Percentiles rank a stretch among this genome's conserved stretches.
phyloP scores from a whole-genome alignment of 2,888 invertebrate species.

The Cataglyphis albicans region DNA sequence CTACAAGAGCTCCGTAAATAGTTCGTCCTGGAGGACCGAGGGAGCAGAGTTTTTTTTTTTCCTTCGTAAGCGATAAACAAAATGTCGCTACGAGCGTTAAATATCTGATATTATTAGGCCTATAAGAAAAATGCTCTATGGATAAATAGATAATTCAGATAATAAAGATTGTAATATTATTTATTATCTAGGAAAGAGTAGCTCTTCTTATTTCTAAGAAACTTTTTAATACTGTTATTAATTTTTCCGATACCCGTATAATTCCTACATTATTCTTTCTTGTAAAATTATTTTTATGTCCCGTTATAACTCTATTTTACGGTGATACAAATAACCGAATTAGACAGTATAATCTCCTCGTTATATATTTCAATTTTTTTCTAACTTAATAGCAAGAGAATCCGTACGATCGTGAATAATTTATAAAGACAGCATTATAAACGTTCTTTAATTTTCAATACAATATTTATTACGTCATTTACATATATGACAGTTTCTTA shows the following conservation, averaged over 20 bases:
- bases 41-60: conserved; percentile 27
- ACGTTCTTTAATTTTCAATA: background rate
- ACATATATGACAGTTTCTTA: background rate
- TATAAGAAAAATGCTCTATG: no score
- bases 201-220: background rate
- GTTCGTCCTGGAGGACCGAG: conserved; percentile 43
- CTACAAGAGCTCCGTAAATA: conserved; percentile 68
- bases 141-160: background rate
- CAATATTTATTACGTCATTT: conserved; percentile 12
- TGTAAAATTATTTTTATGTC: background rate
- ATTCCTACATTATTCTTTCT: background rate
- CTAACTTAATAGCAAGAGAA: background rate
- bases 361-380: background rate
- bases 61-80: conserved; percentile 49
- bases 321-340: conserved; percentile 3
- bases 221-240: no score
- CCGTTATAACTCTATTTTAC: background rate
- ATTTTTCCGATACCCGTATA: background rate
- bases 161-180: background rate
- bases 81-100: conserved; percentile 39
- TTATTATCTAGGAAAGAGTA: background rate
- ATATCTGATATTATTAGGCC: conserved; percentile 35
- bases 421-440: background rate
- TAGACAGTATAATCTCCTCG: background rate
- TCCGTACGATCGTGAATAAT: background rate